These are phyloP conservation scores for Keiferia lycopersicella DNA, from an alignment of 2,888 invertebrate species.

Conservation along the genomic window DNA sequence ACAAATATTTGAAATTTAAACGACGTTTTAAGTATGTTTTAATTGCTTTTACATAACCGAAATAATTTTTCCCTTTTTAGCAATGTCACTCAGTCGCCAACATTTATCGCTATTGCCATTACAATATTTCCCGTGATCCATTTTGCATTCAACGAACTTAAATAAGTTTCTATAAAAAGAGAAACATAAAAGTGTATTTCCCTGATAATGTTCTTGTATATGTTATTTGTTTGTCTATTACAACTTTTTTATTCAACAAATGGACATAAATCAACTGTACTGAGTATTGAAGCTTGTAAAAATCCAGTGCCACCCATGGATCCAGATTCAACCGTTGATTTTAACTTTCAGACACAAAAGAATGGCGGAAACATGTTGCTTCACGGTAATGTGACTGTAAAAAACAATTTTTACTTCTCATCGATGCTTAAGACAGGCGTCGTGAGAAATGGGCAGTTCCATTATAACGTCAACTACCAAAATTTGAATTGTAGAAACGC, in stretches of 20 bases:
- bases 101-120: no score
- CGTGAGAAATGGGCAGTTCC: neutral
- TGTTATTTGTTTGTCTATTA: neutral
- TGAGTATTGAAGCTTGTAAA: conserved; percentile 3
- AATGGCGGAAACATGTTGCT: neutral
- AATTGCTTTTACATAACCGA: neutral
- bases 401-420: neutral
- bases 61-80: neutral
- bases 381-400: neutral
- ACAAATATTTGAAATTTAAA: neutral
- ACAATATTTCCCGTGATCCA: no score
- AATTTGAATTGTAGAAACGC: conserved; percentile 7
- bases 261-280: conserved; percentile 1
- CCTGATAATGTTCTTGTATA: neutral
- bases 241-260: neutral
- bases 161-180: no score
- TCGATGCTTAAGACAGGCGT: neutral
- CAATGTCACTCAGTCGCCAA: neutral
- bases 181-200: neutral
- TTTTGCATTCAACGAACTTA: no score
- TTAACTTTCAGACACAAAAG: neutral
- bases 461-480: neutral
- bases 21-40: neutral
- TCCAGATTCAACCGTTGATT: neutral
- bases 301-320: neutral